These are phyloP conservation scores for Vulpes ferrilata DNA, from an alignment of 2,113 vertebrate species.

Conservation along the genomic window DNA sequence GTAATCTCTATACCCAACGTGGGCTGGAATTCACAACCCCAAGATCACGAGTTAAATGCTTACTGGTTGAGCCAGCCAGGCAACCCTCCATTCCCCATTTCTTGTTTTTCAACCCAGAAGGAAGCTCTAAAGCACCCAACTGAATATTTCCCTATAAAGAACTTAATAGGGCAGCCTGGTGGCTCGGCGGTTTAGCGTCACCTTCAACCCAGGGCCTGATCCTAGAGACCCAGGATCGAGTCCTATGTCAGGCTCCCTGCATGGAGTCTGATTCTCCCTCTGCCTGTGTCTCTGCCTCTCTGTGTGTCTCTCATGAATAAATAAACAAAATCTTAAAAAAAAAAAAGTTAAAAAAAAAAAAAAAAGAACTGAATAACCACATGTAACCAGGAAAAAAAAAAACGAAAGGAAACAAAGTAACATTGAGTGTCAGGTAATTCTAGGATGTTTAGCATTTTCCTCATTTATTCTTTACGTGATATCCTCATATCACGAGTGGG, in stretches of 20 bases:
- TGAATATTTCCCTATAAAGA: not conserved
- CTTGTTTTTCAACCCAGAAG: not conserved
- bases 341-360: too few relatives aligned
- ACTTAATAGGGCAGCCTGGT: too few relatives aligned
- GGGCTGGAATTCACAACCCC: not conserved
- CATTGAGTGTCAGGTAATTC: not conserved
- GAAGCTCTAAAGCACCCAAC: not conserved
- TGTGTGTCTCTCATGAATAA: too few relatives aligned
- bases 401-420: not conserved
- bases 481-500: accelerated
- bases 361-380: too few relatives aligned
- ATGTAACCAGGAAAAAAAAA: not conserved
- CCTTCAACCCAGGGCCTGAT: too few relatives aligned
- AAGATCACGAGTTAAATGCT: not conserved
- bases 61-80: not conserved
- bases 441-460: not conserved
- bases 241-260: too few relatives aligned
- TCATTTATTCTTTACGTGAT: not conserved
- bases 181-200: too few relatives aligned
- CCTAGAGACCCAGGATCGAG: too few relatives aligned
- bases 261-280: too few relatives aligned
- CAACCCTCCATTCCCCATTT: not conserved
- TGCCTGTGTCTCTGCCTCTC: too few relatives aligned
- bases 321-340: too few relatives aligned
- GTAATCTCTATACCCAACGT: not conserved